Evolutionary conservation across 1,140 invertebrate genomes (phyloP).

Genomic region (Akabosia matsudoensis): DNA sequence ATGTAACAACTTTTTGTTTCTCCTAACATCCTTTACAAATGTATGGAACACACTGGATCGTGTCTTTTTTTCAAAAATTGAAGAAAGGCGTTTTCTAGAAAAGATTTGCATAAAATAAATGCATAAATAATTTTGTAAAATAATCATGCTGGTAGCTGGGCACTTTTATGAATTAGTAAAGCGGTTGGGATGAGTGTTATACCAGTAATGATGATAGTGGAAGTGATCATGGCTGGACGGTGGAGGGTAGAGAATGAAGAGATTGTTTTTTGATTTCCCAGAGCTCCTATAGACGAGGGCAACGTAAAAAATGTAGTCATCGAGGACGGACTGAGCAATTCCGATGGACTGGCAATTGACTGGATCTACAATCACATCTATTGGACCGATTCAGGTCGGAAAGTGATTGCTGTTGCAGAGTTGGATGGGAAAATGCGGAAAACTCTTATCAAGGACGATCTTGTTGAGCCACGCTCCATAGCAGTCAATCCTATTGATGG

Average conservation of each 20-base stretch:
- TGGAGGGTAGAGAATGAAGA: neutral
- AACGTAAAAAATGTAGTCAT: conserved; percentile 77
- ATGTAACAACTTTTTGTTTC: no score
- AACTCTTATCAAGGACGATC: conserved; percentile 72
- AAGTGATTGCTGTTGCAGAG: conserved; percentile 84
- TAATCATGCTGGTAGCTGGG: neutral
- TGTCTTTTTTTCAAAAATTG: no score
- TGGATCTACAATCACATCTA: conserved; percentile 64
- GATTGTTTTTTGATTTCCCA: conserved; percentile 49
- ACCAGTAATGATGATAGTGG: neutral
- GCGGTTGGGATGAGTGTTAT: neutral
- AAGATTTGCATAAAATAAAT: no score
- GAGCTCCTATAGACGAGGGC: conserved; percentile 86
- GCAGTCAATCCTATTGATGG: conserved; percentile 92
- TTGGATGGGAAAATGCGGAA: conserved; percentile 85
- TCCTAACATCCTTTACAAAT: no score
- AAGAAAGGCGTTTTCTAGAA: no score
- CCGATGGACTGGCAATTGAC: conserved; percentile 91
- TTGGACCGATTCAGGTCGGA: conserved; percentile 89
- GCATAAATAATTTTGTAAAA: no score
- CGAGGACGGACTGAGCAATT: conserved; percentile 75
- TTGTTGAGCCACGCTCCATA: conserved; percentile 93
- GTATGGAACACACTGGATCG: no score
- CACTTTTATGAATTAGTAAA: neutral
- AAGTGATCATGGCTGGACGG: neutral